These are phyloP conservation scores for Rhinoderma darwinii DNA, from an alignment of 2,113 vertebrate species.

Conservation along the genomic window DNA sequence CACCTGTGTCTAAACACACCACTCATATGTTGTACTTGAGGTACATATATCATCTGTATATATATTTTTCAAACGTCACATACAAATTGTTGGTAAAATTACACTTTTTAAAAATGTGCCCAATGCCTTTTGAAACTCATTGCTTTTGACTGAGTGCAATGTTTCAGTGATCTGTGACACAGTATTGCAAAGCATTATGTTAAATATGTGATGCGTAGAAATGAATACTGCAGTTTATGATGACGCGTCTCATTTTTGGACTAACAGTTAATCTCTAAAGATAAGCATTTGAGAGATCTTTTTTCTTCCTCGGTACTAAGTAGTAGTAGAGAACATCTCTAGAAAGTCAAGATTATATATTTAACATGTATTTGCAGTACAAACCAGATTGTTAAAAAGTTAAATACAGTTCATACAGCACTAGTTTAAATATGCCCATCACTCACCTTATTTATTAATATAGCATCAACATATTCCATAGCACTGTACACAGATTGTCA, in stretches of 20 bases:
- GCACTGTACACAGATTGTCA: neutral
- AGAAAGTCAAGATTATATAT: neutral
- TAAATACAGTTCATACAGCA: neutral
- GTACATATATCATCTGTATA: neutral
- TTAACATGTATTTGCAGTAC: neutral
- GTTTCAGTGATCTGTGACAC: neutral
- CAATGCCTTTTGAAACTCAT: neutral
- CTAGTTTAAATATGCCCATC: neutral
- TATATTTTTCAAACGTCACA: neutral
- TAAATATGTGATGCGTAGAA: slow-evolving; percentile 2
- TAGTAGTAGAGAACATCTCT: neutral
- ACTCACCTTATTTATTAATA: neutral
- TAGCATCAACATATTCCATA: neutral
- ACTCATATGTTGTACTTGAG: too few species aligned
- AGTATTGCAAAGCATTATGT: slow-evolving; percentile 4
- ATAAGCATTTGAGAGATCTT: neutral
- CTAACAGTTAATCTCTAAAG: neutral
- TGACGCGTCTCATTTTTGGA: slow-evolving; percentile 4
- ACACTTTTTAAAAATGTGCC: neutral
- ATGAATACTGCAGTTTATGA: neutral
- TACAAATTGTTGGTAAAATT: neutral
- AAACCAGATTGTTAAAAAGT: neutral
- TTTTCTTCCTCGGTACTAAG: neutral
- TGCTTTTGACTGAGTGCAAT: neutral
- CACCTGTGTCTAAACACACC: too few species aligned